phyloP scores from a whole-genome alignment of 1,140 invertebrate species.

The Gonatopus flavifemur region DNA sequence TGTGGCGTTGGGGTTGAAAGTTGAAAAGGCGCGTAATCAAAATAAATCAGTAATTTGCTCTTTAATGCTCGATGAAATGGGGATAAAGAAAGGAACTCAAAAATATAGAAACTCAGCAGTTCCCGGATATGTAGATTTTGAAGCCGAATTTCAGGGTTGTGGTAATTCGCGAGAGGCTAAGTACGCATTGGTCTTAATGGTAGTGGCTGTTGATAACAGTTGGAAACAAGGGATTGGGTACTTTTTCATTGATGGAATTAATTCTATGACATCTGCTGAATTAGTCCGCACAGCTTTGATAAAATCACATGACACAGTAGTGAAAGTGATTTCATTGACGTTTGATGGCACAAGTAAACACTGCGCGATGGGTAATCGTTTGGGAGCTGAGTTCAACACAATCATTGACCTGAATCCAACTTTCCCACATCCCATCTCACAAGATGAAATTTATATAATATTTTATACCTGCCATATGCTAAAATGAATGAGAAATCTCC shows the following conservation, averaged over 20 bases:
- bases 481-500: no score
- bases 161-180: no score
- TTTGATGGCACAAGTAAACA: background rate
- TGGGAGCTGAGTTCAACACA: no score
- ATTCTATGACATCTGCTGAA: background rate
- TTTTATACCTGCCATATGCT: no score
- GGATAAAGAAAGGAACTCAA: constrained; percentile 1
- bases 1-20: constrained; percentile 14
- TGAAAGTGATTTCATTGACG: background rate
- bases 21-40: no score
- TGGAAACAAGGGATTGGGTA: background rate
- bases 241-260: background rate
- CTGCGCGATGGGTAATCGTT: no score
- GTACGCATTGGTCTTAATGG: background rate
- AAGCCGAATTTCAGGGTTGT: no score
- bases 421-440: no score
- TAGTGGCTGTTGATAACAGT: background rate
- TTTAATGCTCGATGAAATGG: constrained; percentile 17
- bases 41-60: constrained; percentile 5
- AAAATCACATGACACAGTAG: background rate
- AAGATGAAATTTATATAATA: no score
- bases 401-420: no score
- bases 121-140: background rate
- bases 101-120: background rate
- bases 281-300: background rate